These are phyloP conservation scores for Spea hammondii DNA, from an alignment of 2,797 vertebrate species.

Conservation along the genomic window DNA sequence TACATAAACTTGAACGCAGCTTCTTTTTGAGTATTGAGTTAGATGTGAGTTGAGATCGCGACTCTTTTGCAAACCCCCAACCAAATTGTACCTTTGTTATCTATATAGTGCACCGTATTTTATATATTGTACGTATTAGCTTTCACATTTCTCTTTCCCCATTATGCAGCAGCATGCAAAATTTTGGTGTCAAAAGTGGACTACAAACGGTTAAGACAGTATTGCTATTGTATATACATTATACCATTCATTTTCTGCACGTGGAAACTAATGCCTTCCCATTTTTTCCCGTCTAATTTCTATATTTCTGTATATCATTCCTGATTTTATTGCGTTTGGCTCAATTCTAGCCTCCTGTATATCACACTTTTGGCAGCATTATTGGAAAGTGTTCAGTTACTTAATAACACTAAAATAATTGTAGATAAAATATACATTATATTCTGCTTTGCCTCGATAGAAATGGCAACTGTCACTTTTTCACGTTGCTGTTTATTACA, in stretches of 20 bases:
- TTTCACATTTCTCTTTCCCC: too few species aligned
- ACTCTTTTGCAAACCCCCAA: too few species aligned
- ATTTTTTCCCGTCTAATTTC: conserved; percentile 15
- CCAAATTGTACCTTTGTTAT: too few species aligned
- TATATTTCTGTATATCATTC: conserved; percentile 4
- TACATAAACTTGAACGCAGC: too few species aligned
- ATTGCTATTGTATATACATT: neutral
- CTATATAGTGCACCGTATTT: too few species aligned
- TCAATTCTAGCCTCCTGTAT: neutral
- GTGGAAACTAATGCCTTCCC: neutral
- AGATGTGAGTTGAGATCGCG: too few species aligned
- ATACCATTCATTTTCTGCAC: too few species aligned
- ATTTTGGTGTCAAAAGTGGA: too few species aligned
- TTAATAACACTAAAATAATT: conserved; percentile 26
- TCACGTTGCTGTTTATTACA: conserved; percentile 86
- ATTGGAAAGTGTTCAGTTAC: conserved; percentile 12
- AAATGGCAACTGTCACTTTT: conserved; percentile 65
- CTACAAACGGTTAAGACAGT: neutral
- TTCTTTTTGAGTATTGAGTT: too few species aligned
- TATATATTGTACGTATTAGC: too few species aligned
- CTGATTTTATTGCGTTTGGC: conserved; percentile 10
- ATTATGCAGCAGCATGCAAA: too few species aligned
- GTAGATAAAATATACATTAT: conserved; percentile 53
- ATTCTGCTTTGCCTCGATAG: neutral
- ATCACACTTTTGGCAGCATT: conserved; percentile 1